Conservation (phyloP, 2,888 invertebrate species). For the Melinaea marsaeus region DNA sequence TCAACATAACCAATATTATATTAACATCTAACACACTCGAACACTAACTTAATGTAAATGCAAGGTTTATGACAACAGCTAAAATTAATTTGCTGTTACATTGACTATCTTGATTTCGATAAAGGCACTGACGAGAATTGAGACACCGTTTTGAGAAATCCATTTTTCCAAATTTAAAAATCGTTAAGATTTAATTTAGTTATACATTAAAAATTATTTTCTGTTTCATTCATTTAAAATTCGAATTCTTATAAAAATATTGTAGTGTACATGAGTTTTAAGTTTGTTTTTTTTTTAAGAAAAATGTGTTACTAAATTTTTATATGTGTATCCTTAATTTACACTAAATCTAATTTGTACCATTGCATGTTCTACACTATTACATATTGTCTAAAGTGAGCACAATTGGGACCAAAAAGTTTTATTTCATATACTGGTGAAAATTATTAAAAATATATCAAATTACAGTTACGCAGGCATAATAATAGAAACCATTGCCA, state of each 20-base stretch:
- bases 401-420: slow-evolving; percentile 36
- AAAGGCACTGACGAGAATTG: slow-evolving; percentile 33
- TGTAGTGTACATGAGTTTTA: background rate
- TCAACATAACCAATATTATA: slow-evolving; percentile 40
- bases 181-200: background rate
- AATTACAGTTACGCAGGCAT: slow-evolving; percentile 22
- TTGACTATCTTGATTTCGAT: slow-evolving; percentile 13
- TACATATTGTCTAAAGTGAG: slow-evolving; percentile 69
- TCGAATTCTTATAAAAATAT: background rate
- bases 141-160: slow-evolving; percentile 5
- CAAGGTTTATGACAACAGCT: slow-evolving; percentile 66
- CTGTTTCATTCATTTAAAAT: background rate
- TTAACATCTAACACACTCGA: slow-evolving; percentile 33
- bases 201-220: background rate
- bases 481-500: slow-evolving; percentile 49
- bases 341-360: slow-evolving; percentile 67
- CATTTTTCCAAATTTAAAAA: background rate
- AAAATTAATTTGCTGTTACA: slow-evolving; percentile 27
- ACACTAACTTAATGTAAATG: slow-evolving; percentile 51
- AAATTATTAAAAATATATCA: background rate
- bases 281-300: slow-evolving; percentile 27
- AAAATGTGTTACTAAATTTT: slow-evolving; percentile 32
- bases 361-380: slow-evolving; percentile 50
- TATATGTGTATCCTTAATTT: slow-evolving; percentile 27
- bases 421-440: background rate